Percentiles rank a stretch among this genome's conserved stretches.
These are phyloP conservation scores for Canis aureus DNA, from an alignment of 2,113 vertebrate genomes.

Conservation along the genomic window DNA sequence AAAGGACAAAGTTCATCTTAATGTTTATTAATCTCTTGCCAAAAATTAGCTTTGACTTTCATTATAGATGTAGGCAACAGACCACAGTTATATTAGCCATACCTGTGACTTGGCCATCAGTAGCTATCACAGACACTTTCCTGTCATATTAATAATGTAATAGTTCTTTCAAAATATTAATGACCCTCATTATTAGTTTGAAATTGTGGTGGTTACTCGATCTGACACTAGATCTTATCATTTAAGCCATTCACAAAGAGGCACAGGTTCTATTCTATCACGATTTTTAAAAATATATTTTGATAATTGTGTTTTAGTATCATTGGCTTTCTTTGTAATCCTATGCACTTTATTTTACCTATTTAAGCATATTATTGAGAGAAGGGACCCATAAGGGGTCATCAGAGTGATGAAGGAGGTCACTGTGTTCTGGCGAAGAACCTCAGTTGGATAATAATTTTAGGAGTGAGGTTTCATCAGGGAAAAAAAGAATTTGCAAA, in stretches of 20 bases:
- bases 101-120: neutral
- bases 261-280: neutral
- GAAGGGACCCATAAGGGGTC: neutral
- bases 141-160: neutral
- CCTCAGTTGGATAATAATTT: neutral
- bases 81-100: neutral
- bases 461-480: slow-evolving; percentile 43
- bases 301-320: slow-evolving; percentile 18
- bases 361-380: slow-evolving; percentile 41
- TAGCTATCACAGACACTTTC: slow-evolving; percentile 42
- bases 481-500: slow-evolving; percentile 27
- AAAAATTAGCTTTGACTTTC: slow-evolving; percentile 10
- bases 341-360: neutral
- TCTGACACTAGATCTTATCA: neutral
- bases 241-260: slow-evolving; percentile 14
- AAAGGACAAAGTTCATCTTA: neutral
- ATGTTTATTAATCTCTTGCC: slow-evolving; percentile 31
- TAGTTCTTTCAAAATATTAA: neutral
- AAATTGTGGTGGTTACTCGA: neutral
- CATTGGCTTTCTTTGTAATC: neutral
- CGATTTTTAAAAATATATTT: slow-evolving; percentile 13
- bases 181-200: neutral
- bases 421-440: neutral
- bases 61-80: neutral
- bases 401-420: neutral